A percentile compares a stretch with the other conserved stretches of the same genome.
Conservation (phyloP, 2,888 invertebrate species). For the Drosophila falleni region DNA sequence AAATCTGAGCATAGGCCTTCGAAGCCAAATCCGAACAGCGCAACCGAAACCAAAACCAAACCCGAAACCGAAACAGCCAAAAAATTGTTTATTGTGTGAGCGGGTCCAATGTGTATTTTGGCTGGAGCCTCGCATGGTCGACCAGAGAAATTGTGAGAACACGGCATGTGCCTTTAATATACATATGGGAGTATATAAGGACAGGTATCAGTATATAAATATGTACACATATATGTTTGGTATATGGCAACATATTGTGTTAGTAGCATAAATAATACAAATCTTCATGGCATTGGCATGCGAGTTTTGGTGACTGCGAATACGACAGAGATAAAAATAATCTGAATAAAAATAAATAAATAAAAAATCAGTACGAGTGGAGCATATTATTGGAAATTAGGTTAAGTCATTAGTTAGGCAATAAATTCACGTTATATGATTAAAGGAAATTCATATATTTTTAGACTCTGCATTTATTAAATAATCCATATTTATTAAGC, state of each 20-base stretch:
- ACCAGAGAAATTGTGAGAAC: slow-evolving; percentile 52
- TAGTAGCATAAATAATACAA: slow-evolving; percentile 62
- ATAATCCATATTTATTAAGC: neutral
- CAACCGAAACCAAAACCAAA: slow-evolving; percentile 25
- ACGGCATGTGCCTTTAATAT: slow-evolving; percentile 47
- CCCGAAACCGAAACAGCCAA: slow-evolving; percentile 32
- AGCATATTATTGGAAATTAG: neutral
- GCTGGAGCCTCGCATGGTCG: slow-evolving; percentile 26
- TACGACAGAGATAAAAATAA: slow-evolving; percentile 20
- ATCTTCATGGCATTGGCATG: slow-evolving; percentile 54
- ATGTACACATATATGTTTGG: slow-evolving; percentile 18
- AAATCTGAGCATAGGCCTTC: slow-evolving; percentile 52
- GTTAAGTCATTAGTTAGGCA: slow-evolving; percentile 13
- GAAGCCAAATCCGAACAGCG: slow-evolving; percentile 21
- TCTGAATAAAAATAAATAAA: slow-evolving; percentile 13
- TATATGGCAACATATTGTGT: slow-evolving; percentile 51
- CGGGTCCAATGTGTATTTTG: slow-evolving; percentile 49
- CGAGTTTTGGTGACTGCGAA: slow-evolving; percentile 44
- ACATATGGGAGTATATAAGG: slow-evolving; percentile 15
- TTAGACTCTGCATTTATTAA: no score
- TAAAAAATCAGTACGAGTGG: slow-evolving; percentile 8
- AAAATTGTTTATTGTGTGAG: slow-evolving; percentile 50
- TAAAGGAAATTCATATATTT: neutral
- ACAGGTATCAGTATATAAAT: slow-evolving; percentile 27
- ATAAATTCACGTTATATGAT: slow-evolving; percentile 13